Evolutionary conservation across 2,888 invertebrate species (phyloP), one percentile per base, ranked within the genome.

Genomic region (Teinopalpus imperialis): DNA sequence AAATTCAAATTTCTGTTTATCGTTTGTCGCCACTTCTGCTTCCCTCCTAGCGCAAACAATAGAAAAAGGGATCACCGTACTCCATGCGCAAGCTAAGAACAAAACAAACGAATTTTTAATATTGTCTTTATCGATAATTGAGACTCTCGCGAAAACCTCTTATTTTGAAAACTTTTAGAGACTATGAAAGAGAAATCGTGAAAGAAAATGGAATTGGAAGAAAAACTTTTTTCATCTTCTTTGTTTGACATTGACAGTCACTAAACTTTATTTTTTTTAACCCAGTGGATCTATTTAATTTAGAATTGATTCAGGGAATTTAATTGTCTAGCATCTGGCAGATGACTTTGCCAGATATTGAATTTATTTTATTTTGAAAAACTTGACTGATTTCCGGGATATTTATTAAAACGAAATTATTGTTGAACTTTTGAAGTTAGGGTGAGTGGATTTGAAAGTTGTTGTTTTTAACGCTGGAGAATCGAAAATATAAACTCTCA

Each of bases 101-200:
- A 88, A 88, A 87, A 88, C 87, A 87, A 88, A 87, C 88, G 86
- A 86, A 86, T 86, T 88, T 88, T 87, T 88, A 87, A 88, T 88
- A 87, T 86, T 85, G 83, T 74, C 83, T 86, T 86, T 82, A 87
- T 87, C 86, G 87, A 88, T 87, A 86, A 88, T 87, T 88, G 88
- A 87, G 87, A 87, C 78, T 85, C 81, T 75, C 72, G 78, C 74
- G 78, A 82, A 83, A 87, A 86, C 76, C 87, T 86, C 85, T 86
- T 82, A 86, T 87, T 88, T 88, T 85, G 75, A 78, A 86, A 87
- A 85, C 76, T 87, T 87, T 87, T 72, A 78, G 78, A 82, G 81
- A 81, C 82, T 80, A 78, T 74, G 77, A 87, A 86, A 85, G 81
- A 83, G 81, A 78, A 85, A 81, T 82, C 72, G 75, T 74, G 76